Evolutionary conservation across 35 echinoderm and acorn worm genomes (phyloP).

Genomic region (Antedon bifida): DNA sequence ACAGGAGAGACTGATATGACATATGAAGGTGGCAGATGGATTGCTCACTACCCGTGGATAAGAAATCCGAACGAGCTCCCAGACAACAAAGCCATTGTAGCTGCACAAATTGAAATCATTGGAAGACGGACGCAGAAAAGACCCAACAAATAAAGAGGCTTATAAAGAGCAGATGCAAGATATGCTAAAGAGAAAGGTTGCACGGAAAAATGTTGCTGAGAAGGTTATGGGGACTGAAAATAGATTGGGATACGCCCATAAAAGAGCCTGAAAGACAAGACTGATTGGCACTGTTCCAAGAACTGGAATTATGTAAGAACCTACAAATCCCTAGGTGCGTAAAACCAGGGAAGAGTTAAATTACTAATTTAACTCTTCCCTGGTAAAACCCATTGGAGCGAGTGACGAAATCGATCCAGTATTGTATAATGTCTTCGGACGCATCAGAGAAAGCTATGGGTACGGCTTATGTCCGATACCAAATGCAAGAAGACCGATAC

Average conservation of each 20-base stretch:
- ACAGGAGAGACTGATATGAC: no score
- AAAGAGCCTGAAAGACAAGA: neutral
- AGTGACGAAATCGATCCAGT: neutral
- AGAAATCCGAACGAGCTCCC: neutral
- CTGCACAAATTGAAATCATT: no score
- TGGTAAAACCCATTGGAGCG: slow-evolving; percentile 13
- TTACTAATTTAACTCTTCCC: no score
- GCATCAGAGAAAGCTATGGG: slow-evolving; percentile 40
- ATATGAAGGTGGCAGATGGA: neutral
- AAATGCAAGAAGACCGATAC: neutral
- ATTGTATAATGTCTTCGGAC: slow-evolving; percentile 34
- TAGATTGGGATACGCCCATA: neutral
- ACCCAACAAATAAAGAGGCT: no score
- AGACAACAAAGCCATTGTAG: no score
- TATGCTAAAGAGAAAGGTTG: no score
- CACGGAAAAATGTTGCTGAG: neutral
- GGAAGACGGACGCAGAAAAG: no score
- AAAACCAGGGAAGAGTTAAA: no score
- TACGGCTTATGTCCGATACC: neutral
- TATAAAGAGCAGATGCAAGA: no score
- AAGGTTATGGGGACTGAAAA: neutral
- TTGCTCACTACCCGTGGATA: neutral
- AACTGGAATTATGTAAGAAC: neutral
- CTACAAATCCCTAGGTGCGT: neutral
- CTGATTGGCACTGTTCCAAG: neutral